Percentiles rank a stretch among this genome's conserved stretches.
These are phyloP conservation scores for Eueides isabella DNA, from an alignment of 1,140 invertebrate species.

Conservation along the genomic window DNA sequence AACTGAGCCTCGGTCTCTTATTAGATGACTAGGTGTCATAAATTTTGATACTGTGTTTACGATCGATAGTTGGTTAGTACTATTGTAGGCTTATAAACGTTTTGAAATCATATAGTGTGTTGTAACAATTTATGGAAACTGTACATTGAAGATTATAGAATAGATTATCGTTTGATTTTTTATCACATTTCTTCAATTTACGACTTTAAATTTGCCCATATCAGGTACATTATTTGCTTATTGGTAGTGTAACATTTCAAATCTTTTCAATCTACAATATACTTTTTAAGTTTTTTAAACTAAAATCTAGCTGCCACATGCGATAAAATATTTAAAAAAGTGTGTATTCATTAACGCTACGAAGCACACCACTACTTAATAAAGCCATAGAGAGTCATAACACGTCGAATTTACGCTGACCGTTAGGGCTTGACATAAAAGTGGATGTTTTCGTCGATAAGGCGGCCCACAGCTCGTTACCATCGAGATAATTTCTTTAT, in stretches of 20 bases:
- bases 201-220: no score
- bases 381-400: slow-evolving; percentile 61
- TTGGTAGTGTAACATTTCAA: no score
- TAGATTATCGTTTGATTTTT: not conserved
- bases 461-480: slow-evolving; percentile 58
- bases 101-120: not conserved
- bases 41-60: slow-evolving; percentile 10
- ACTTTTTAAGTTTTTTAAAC: no score
- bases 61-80: not conserved
- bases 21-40: slow-evolving; percentile 15
- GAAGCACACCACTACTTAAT: slow-evolving; percentile 55
- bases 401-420: slow-evolving; percentile 60
- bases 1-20: not conserved
- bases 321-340: not conserved
- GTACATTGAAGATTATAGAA: not conserved
- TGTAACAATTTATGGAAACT: not conserved
- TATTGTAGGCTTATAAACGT: slow-evolving; percentile 1
- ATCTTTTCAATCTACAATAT: no score
- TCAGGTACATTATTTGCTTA: no score
- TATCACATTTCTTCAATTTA: not conserved
- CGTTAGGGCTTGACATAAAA: slow-evolving; percentile 60
- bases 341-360: not conserved
- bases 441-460: slow-evolving; percentile 63
- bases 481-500: slow-evolving; percentile 66
- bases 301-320: no score